Evolutionary conservation across 2,888 invertebrate genomes (phyloP).

Genomic region (Myopa tessellatipennis): DNA sequence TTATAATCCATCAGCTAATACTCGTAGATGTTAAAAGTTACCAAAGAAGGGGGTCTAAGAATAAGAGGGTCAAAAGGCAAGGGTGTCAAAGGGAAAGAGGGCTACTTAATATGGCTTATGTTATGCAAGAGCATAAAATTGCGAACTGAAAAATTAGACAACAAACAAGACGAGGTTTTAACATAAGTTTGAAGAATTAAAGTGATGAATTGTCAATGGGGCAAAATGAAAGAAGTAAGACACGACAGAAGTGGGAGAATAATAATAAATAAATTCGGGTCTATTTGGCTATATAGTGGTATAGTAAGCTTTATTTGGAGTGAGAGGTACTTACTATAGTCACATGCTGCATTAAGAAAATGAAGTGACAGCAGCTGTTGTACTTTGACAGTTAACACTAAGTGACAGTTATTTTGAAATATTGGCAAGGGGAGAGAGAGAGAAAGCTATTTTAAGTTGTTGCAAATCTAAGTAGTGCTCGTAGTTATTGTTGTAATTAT

Average conservation of each 20-base stretch:
- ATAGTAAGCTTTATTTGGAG: too few relatives aligned
- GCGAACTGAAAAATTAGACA: constrained; percentile 22
- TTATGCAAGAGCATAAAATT: not conserved
- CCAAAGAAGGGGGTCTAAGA: too few relatives aligned
- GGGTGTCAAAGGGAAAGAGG: not conserved
- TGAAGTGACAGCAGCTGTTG: not conserved
- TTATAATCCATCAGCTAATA: too few relatives aligned
- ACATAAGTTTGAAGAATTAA: not conserved
- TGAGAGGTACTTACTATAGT: not conserved
- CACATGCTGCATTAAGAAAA: not conserved
- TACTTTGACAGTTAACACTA: not conserved
- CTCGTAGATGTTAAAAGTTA: not conserved
- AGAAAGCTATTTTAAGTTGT: not conserved
- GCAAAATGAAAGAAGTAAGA: not conserved
- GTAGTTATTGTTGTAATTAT: too few relatives aligned
- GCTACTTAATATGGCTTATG: constrained; percentile 9
- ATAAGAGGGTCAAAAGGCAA: too few relatives aligned
- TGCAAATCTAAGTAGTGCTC: too few relatives aligned
- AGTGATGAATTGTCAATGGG: constrained; percentile 11
- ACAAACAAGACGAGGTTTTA: not conserved
- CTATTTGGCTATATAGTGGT: not conserved
- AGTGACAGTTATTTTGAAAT: not conserved
- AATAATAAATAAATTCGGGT: not conserved
- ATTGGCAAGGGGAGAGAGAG: not conserved
- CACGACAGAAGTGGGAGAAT: not conserved